Evolutionary conservation across 2,113 vertebrate species (phyloP).

Genomic region (Pterophyllum scalare): DNA sequence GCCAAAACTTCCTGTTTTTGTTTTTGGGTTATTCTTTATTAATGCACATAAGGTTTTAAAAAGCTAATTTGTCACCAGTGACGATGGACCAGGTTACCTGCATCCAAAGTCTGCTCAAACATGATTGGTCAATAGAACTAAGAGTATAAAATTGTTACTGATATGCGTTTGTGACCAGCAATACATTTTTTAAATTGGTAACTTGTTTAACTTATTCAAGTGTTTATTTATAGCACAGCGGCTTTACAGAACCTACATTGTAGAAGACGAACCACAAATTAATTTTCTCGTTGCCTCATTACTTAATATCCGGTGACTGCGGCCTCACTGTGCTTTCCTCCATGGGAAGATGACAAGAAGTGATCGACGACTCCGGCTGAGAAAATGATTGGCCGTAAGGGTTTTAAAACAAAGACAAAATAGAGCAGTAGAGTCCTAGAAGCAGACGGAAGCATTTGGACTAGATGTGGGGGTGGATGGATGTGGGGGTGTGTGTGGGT

Average conservation of each 20-base stretch:
- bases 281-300: neutral
- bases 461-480: neutral
- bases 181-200: too few relatives aligned
- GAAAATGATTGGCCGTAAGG: neutral
- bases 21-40: neutral
- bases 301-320: neutral
- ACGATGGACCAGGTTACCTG: neutral
- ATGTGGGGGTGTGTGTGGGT: neutral
- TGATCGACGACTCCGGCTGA: conserved; percentile 37
- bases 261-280: neutral
- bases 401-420: neutral
- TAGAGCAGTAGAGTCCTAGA: neutral
- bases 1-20: neutral
- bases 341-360: conserved; percentile 15
- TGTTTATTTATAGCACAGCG: neutral
- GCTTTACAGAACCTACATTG: neutral
- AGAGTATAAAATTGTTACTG: neutral
- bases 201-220: neutral
- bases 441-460: conserved; percentile 1
- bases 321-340: neutral
- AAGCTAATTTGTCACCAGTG: too few relatives aligned
- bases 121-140: neutral
- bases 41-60: neutral
- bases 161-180: neutral
- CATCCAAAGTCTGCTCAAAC: neutral